Conservation (phyloP, 2,888 invertebrate genomes). For the Mylabris sibirica region DNA sequence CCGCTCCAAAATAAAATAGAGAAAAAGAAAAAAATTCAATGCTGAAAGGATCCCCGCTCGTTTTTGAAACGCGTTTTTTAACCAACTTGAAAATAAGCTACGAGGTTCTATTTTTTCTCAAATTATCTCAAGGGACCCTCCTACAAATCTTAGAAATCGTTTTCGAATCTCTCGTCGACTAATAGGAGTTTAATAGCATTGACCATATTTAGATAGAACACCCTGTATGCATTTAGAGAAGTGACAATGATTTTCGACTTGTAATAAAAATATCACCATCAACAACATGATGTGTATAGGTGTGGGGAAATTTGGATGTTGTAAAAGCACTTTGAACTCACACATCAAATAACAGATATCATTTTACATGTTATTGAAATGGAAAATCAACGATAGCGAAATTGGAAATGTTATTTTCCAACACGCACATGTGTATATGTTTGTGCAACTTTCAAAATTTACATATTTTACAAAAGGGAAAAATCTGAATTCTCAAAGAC, state of each 20-base stretch:
- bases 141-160: no score
- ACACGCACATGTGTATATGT: constrained; percentile 3
- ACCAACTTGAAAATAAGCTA: no score
- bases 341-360: constrained; percentile 12
- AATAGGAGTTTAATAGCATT: no score
- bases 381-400: constrained; percentile 4
- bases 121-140: no score
- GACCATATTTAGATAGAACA: no score
- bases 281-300: neutral
- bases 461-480: constrained; percentile 3
- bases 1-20: no score
- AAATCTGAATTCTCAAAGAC: neutral
- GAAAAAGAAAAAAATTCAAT: no score
- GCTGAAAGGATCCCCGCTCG: no score
- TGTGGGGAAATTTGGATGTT: neutral
- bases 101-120: no score
- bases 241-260: neutral
- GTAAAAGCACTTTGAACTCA: constrained; percentile 17
- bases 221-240: no score
- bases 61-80: no score
- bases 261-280: neutral
- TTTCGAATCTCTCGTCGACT: no score
- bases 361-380: constrained; percentile 13
- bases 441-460: neutral
- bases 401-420: constrained; percentile 1